Conservation (phyloP, 2,113 vertebrate species). For the Pelobates fuscus region DNA sequence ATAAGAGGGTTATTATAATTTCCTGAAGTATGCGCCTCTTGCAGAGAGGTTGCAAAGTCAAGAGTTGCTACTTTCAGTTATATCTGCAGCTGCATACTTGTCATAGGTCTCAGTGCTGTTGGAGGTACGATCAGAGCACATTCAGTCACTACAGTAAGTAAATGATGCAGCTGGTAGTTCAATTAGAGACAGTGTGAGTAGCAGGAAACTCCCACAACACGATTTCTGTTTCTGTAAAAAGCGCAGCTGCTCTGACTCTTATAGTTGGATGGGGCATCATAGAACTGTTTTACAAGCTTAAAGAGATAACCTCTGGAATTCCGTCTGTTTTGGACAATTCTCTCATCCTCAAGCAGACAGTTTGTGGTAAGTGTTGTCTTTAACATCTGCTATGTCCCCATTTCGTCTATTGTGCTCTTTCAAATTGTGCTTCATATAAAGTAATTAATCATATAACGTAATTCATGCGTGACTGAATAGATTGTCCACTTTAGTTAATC, state of each 20-base stretch:
- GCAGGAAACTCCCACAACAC: conserved; percentile 16
- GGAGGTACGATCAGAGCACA: not conserved
- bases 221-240: conserved; percentile 1
- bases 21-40: not conserved
- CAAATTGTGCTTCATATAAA: too few species aligned
- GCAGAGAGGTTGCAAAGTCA: not conserved
- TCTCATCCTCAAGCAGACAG: too few species aligned
- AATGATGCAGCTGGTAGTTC: conserved; percentile 18
- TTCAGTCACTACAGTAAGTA: conserved; percentile 3
- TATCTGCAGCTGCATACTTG: not conserved
- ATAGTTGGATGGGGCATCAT: not conserved
- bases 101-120: not conserved
- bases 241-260: conserved; percentile 1
- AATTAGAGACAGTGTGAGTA: conserved; percentile 8
- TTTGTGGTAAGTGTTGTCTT: too few species aligned
- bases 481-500: too few species aligned
- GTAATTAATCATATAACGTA: too few species aligned
- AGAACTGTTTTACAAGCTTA: not conserved
- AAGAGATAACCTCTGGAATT: too few species aligned
- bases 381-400: too few species aligned
- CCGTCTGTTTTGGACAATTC: too few species aligned
- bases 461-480: too few species aligned
- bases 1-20: not conserved
- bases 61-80: not conserved
- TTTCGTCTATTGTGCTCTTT: too few species aligned